Percentiles rank a stretch among this genome's conserved stretches.
Evolutionary conservation across 2,113 vertebrate genomes (phyloP).

Genomic region (Trinectes maculatus): DNA sequence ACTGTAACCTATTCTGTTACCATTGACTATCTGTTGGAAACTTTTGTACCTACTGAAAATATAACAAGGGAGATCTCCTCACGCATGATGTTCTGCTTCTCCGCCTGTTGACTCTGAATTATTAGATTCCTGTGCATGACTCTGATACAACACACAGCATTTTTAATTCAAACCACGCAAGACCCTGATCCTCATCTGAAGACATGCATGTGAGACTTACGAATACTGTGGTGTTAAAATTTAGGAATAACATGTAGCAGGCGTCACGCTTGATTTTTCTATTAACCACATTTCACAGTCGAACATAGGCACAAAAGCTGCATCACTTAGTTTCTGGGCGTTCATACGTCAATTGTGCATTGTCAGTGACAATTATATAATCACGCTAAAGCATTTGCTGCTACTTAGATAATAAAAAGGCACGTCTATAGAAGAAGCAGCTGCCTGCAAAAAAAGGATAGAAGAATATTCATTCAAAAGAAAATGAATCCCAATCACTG

Average conservation of each 20-base stretch:
- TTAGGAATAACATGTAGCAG: not conserved
- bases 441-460: not conserved
- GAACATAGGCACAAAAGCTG: not conserved
- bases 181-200: not conserved
- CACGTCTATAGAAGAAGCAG: not conserved
- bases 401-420: not conserved
- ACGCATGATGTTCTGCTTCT: not conserved
- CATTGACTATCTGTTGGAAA: not conserved
- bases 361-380: slow-evolving; percentile 7
- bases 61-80: not conserved
- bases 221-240: not conserved
- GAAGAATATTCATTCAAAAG: slow-evolving; percentile 1
- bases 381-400: not conserved
- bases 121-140: not conserved
- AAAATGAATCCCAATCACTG: not conserved
- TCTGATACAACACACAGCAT: not conserved
- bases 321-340: not conserved
- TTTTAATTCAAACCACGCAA: not conserved
- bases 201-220: not conserved
- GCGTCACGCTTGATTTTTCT: not conserved
- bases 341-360: slow-evolving; percentile 12
- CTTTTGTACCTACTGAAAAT: not conserved
- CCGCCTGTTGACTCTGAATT: not conserved
- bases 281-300: not conserved
- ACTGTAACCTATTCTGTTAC: not conserved